Conservation (phyloP, 2,797 vertebrate genomes). For the Melopsittacus undulatus region DNA sequence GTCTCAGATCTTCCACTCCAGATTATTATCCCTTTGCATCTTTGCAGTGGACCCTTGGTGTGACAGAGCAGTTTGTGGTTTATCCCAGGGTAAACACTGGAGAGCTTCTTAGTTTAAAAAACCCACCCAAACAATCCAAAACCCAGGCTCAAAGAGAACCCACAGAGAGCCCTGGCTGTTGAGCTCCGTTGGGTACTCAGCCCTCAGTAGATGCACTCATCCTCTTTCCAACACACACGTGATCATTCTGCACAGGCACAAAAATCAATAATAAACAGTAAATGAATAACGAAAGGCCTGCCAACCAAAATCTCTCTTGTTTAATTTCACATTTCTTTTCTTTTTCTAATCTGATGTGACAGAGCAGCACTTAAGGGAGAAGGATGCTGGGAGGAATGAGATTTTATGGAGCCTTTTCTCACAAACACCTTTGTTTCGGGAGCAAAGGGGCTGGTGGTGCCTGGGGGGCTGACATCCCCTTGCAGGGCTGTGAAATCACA, state of each 20-base stretch:
- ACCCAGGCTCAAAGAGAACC: neutral
- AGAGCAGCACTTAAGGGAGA: neutral
- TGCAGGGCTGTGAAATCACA: rapidly evolving
- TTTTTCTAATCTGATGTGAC: neutral
- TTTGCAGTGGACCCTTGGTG: neutral
- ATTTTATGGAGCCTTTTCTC: neutral
- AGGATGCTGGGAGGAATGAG: neutral
- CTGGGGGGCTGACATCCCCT: rapidly evolving
- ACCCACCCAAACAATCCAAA: neutral
- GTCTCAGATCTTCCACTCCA: neutral
- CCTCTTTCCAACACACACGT: neutral
- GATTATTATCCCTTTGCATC: neutral
- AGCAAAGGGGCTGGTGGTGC: neutral
- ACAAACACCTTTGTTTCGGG: neutral
- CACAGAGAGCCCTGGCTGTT: neutral
- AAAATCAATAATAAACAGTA: constrained; percentile 44
- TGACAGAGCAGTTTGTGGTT: neutral
- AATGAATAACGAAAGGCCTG: constrained; percentile 24
- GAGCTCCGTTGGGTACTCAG: neutral
- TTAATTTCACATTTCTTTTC: neutral
- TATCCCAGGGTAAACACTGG: neutral
- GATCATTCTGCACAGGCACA: neutral
- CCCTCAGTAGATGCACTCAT: neutral
- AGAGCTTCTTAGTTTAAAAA: neutral
- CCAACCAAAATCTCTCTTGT: neutral